Conservation (phyloP, 2,113 vertebrate genomes). For the Myocastor coypus region DNA sequence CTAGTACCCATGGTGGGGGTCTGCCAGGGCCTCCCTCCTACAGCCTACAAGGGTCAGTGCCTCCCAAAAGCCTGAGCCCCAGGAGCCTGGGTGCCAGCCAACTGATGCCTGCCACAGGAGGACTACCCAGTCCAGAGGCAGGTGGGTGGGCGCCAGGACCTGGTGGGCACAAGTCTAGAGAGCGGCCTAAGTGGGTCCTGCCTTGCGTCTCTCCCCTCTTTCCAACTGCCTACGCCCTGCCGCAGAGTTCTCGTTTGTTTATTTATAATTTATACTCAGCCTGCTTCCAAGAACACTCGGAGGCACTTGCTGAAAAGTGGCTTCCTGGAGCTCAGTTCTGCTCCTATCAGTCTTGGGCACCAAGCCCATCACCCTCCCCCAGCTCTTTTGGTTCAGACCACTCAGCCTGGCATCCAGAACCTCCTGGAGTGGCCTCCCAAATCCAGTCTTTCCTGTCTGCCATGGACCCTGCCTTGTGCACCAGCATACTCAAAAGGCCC, state of each 20-base stretch:
- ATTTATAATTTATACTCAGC: conserved; percentile 76
- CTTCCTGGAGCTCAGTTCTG: not conserved
- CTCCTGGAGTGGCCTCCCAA: not conserved
- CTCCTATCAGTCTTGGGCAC: not conserved
- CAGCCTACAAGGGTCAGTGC: not conserved
- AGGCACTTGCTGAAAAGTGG: conserved; percentile 73
- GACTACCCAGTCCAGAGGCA: too few species aligned
- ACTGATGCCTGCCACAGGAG: not conserved
- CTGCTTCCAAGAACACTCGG: conserved; percentile 70
- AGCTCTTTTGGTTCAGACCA: not conserved
- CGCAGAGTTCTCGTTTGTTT: conserved; percentile 65
- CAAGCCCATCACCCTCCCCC: not conserved
- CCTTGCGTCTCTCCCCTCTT: not conserved
- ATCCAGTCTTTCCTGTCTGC: fast-evolving
- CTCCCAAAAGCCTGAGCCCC: not conserved
- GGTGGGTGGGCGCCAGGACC: not conserved
- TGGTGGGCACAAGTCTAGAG: not conserved
- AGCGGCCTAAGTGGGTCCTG: not conserved
- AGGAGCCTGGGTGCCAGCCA: not conserved
- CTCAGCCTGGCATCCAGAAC: not conserved
- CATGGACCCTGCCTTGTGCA: fast-evolving
- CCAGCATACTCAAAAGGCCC: not conserved
- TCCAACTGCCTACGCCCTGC: conserved; percentile 33
- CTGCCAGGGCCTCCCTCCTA: not conserved
- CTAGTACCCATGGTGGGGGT: fast-evolving